Conservation (phyloP, 2,113 vertebrate species). For the Alethe diademata region DNA sequence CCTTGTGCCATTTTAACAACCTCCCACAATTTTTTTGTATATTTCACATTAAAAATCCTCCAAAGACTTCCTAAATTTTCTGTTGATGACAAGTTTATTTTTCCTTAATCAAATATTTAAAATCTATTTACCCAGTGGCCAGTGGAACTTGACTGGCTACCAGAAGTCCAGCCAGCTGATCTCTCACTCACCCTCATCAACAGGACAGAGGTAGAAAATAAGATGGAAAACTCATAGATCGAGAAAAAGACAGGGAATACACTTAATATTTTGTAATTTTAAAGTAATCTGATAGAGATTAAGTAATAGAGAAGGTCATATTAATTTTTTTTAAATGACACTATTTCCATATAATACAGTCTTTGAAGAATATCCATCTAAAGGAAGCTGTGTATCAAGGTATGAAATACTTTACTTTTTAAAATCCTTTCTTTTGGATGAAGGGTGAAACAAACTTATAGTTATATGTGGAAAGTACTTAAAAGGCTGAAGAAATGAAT, state of each 20-base stretch:
- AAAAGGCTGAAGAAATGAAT: not conserved
- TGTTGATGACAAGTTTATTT: not conserved
- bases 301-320: not conserved
- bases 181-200: not conserved
- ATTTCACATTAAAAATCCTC: not conserved
- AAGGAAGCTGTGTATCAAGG: not conserved
- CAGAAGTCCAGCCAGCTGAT: not conserved
- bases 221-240: not conserved
- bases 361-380: not conserved
- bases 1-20: not conserved
- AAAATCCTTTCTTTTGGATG: not conserved
- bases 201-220: not conserved
- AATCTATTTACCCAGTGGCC: not conserved
- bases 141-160: accelerated
- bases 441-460: not conserved
- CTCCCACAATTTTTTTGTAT: accelerated
- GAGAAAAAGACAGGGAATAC: not conserved
- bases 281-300: not conserved
- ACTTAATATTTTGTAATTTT: not conserved
- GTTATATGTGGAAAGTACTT: not conserved
- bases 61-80: not conserved
- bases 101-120: not conserved
- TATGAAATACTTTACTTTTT: not conserved
- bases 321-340: not conserved
- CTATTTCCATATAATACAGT: not conserved